Evolutionary conservation across 1,140 invertebrate genomes (phyloP), one percentile per base, ranked within the genome.

Genomic region (Dinoponera quadriceps): DNA sequence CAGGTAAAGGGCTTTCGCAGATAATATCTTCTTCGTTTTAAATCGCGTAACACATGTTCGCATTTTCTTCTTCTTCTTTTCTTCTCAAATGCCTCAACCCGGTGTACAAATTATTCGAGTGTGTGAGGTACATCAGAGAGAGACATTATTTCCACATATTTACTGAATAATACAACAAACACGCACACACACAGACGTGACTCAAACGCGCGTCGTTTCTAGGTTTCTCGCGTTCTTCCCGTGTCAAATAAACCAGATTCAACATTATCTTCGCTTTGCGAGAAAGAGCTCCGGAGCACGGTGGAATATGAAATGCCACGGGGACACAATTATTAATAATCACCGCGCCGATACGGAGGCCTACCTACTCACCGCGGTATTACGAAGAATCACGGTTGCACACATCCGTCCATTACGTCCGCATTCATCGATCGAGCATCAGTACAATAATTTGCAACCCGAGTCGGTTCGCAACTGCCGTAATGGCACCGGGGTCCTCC

Each of bases 381-480:
- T 33, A 0, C 49, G 82, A 84, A 74, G 68, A 73, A 73, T 49
- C 55, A 44, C 57, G 44, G 69, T 75, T 65, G 22, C 66, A 54
- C 74, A 80, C 82, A 71, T 80, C 57, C 68, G 33, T 33, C 60
- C 57, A 84, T 87, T 82, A 85, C 69, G 68, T 48, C n/a, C 55
- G 55, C 54, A 69, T 71, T 80, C 65, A 57, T 48, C 29, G 73
- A 78, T 77, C 74, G 60, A 38, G 55, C 73, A 48, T 29, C 49
- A 65, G 14, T n/a, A 55, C 55, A 74, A 88, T 88, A 85, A 88
- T 88, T 85, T 69, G 78, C 33, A 57, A 88, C 54, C 38, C 55
- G 59, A 60, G 59, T 84, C 60, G 68, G 51, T 84, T 71, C 57
- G 55, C 51, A 83, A 85, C 84, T 71, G 48, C 75, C 38, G 57